Conservation (phyloP, 2,797 vertebrate species). For the Selene dorsalis region DNA sequence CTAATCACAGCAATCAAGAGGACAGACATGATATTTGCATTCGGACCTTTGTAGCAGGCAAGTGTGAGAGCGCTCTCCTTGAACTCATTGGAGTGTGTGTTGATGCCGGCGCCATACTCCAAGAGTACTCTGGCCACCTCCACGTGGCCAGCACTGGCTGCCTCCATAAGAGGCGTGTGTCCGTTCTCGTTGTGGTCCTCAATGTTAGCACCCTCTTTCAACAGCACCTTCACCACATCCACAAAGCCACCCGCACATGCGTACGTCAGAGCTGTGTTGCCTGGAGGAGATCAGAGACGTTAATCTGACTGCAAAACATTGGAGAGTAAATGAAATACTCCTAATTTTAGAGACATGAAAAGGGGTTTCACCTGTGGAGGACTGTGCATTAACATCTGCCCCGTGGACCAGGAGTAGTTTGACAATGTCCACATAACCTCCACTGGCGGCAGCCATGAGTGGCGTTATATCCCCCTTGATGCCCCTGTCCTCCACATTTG, state of each 20-base stretch:
- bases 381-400: slow-evolving; percentile 97
- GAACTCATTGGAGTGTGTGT: slow-evolving; percentile 99
- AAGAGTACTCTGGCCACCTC: slow-evolving; percentile 97
- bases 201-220: slow-evolving; percentile 98
- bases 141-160: slow-evolving; percentile 97
- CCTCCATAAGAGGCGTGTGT: slow-evolving; percentile 99
- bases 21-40: neutral
- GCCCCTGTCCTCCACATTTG: slow-evolving; percentile 97
- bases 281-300: slow-evolving; percentile 73
- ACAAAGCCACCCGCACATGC: slow-evolving; percentile 98
- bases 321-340: fast-evolving
- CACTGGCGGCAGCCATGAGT: slow-evolving; percentile 98
- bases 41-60: slow-evolving; percentile 98
- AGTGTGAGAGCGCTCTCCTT: slow-evolving; percentile 99
- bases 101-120: slow-evolving; percentile 98
- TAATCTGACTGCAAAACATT: neutral
- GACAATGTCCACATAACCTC: slow-evolving; percentile 97
- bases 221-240: slow-evolving; percentile 97
- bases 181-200: slow-evolving; percentile 99
- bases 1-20: neutral
- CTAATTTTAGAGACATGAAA: neutral
- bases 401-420: slow-evolving; percentile 97
- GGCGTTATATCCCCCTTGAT: slow-evolving; percentile 99
- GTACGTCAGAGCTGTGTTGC: slow-evolving; percentile 97
- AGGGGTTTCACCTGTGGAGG: slow-evolving; percentile 91